Evolutionary conservation across 2,113 vertebrate species (phyloP).

Genomic region (Brachyhypopomus occidentalis): DNA sequence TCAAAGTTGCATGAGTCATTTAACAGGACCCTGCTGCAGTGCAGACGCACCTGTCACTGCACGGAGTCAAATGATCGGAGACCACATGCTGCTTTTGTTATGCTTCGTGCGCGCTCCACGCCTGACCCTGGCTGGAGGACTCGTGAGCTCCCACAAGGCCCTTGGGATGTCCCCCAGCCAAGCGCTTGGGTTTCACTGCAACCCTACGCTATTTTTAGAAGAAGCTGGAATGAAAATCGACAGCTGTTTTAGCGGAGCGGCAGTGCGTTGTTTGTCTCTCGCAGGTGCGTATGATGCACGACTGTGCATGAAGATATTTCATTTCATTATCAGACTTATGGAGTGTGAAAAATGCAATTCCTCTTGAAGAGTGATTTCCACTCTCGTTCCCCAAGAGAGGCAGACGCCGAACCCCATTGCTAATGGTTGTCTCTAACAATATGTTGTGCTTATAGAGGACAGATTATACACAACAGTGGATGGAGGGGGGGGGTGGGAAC

Average conservation of each 20-base stretch:
- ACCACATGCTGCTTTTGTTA: constrained; percentile 66
- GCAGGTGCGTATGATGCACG: not conserved
- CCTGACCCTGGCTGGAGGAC: constrained; percentile 47
- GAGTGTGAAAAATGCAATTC: not conserved
- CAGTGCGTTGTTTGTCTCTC: not conserved
- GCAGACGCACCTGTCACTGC: constrained; percentile 66
- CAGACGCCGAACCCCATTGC: not conserved
- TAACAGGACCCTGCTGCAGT: constrained; percentile 72
- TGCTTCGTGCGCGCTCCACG: constrained; percentile 31
- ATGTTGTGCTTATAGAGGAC: too few species aligned
- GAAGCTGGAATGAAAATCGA: constrained; percentile 12
- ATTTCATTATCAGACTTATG: not conserved
- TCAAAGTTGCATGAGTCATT: constrained; percentile 85
- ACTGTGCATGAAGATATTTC: not conserved
- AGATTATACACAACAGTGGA: too few species aligned
- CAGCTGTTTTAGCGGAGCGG: not conserved
- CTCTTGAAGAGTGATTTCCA: not conserved
- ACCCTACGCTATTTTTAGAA: constrained; percentile 32
- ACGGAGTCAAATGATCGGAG: constrained; percentile 72
- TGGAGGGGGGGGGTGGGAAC: too few species aligned
- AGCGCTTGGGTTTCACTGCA: constrained; percentile 13
- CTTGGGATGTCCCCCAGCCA: constrained; percentile 29
- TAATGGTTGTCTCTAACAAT: not conserved
- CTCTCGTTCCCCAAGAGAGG: too few species aligned
- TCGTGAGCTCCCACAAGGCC: constrained; percentile 26